Evolutionary conservation across 92 coral and sea anemone genomes (phyloP).

Genomic region (Epizoanthus scotinus): DNA sequence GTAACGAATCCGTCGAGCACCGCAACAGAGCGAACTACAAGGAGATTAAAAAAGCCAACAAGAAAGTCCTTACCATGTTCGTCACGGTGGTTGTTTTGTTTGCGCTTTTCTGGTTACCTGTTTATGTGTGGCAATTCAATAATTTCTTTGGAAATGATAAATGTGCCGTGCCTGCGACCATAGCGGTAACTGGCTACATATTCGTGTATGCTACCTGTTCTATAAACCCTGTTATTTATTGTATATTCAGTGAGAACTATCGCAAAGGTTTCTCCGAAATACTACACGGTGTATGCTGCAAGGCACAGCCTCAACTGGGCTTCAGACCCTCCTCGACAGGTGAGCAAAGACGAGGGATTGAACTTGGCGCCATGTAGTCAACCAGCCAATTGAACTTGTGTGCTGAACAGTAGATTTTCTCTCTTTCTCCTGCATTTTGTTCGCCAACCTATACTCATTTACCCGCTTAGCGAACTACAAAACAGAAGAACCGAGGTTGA

Average conservation of each 20-base stretch:
- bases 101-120: constrained; percentile 30
- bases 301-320: neutral
- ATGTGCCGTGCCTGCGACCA: neutral
- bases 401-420: no score
- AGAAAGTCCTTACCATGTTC: constrained; percentile 33
- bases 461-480: no score
- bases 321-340: constrained; percentile 15
- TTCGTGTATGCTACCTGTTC: constrained; percentile 34
- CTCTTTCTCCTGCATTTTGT: no score
- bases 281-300: constrained; percentile 4
- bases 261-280: constrained; percentile 13
- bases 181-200: neutral
- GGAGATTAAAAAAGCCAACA: constrained; percentile 24
- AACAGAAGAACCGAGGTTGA: no score
- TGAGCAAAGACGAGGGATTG: constrained; percentile 7
- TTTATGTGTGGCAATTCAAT: constrained; percentile 23
- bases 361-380: constrained; percentile 19
- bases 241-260: constrained; percentile 34
- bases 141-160: neutral
- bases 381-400: no score
- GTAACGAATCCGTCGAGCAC: constrained; percentile 29
- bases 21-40: constrained; percentile 19
- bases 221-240: constrained; percentile 21
- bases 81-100: constrained; percentile 24
- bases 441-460: no score